Evolutionary conservation across 2,888 invertebrate genomes (phyloP).

Genomic region (Morinoia aosen): DNA sequence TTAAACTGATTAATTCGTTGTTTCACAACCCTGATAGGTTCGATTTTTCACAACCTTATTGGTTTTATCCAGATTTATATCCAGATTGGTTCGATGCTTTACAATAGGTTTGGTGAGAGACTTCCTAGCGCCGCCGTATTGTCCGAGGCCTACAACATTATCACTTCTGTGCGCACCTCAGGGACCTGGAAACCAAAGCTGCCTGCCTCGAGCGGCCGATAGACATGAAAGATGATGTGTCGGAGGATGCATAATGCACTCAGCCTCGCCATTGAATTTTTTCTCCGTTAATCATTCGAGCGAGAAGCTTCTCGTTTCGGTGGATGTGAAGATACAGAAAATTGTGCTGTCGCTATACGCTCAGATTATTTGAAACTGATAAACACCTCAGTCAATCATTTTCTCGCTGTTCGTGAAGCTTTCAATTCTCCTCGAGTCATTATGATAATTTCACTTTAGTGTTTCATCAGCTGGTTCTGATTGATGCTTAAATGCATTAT

Average conservation of each 20-base stretch:
- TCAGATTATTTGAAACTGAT: background rate
- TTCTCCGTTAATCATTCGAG: background rate
- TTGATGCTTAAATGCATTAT: background rate
- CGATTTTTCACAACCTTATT: too few relatives aligned
- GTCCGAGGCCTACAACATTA: background rate
- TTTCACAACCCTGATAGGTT: too few relatives aligned
- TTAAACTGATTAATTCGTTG: too few relatives aligned
- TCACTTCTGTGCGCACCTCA: background rate
- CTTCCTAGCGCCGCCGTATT: background rate
- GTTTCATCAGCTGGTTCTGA: background rate
- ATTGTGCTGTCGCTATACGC: background rate
- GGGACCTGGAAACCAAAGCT: background rate
- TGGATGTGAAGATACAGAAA: background rate
- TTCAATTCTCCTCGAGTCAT: background rate
- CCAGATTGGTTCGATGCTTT: background rate
- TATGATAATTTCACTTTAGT: background rate
- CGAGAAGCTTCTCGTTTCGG: background rate
- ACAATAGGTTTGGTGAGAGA: background rate
- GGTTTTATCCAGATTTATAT: too few relatives aligned
- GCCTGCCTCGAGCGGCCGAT: background rate
- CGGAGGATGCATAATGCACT: background rate
- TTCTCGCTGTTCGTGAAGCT: background rate
- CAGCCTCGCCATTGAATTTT: background rate
- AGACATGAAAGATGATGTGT: background rate
- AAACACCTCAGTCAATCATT: background rate